phyloP scores from a whole-genome alignment of 2,797 vertebrate genomes.

The Novumbra hubbsi region DNA sequence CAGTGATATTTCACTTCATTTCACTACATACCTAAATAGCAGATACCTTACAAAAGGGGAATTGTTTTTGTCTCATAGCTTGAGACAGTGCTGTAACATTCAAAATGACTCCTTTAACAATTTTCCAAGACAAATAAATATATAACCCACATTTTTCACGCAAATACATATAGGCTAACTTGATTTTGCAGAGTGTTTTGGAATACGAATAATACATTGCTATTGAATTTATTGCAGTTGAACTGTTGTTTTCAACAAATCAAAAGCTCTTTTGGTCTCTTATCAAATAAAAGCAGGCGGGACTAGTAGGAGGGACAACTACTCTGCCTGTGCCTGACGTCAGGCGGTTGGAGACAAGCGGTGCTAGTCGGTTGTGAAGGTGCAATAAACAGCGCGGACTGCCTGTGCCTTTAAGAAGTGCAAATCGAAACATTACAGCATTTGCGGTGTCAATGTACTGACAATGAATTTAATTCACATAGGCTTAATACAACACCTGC shows the following conservation, averaged over 20 bases:
- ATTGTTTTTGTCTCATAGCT: no score
- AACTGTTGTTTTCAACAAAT: background rate
- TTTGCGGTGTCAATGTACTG: slow-evolving; percentile 28
- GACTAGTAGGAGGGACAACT: background rate
- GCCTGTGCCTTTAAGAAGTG: slow-evolving; percentile 35
- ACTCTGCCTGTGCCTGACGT: slow-evolving; percentile 33
- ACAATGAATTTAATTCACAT: slow-evolving; percentile 35
- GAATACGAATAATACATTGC: background rate
- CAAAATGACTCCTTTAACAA: background rate
- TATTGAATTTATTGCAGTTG: background rate
- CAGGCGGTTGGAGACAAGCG: slow-evolving; percentile 31
- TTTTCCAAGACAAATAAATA: background rate
- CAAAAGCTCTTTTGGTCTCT: no score
- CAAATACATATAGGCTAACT: background rate
- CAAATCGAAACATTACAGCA: slow-evolving; percentile 24
- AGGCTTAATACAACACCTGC: slow-evolving; percentile 17
- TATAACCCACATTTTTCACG: no score
- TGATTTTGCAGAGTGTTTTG: background rate
- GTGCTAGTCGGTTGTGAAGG: slow-evolving; percentile 23
- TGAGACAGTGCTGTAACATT: no score
- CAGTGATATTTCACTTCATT: no score
- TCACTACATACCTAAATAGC: no score
- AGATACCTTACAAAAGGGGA: no score
- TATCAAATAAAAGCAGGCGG: background rate
- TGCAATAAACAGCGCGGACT: slow-evolving; percentile 21